Evolutionary conservation across 2,797 vertebrate species (phyloP).

Genomic region (Chelidonichthys spinosus): DNA sequence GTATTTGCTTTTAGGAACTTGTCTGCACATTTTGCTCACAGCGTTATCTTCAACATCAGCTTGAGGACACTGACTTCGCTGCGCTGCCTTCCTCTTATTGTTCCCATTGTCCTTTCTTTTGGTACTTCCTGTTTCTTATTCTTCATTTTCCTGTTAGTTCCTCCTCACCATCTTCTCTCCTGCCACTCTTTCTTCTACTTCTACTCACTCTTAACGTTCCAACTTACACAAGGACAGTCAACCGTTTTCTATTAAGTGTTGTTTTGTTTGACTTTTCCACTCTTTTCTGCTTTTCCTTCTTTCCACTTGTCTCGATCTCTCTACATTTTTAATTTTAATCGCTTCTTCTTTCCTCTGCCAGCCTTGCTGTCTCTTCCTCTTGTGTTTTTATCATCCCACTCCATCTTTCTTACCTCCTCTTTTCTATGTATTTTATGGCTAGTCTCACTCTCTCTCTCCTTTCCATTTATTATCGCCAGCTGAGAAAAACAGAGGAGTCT

Average conservation of each 20-base stretch:
- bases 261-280: not conserved
- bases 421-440: conserved; percentile 8
- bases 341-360: not conserved
- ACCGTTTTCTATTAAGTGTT: not conserved
- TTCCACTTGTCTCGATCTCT: not conserved
- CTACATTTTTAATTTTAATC: not conserved
- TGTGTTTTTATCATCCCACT: not conserved
- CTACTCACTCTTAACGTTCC: conserved; percentile 5
- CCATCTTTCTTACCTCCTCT: conserved; percentile 1
- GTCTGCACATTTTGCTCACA: not conserved
- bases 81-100: conserved; percentile 44
- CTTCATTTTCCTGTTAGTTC: conserved; percentile 26
- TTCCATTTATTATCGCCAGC: conserved; percentile 81
- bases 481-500: conserved; percentile 77
- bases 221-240: not conserved
- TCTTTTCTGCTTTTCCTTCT: not conserved
- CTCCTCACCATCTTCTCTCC: not conserved
- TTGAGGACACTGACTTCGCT: not conserved
- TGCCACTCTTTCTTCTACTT: not conserved
- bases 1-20: conserved; percentile 2
- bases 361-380: not conserved
- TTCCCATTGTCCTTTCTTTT: conserved; percentile 45
- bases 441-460: conserved; percentile 25
- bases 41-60: conserved; percentile 6
- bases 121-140: conserved; percentile 39